These are phyloP conservation scores for Acanthisitta chloris DNA, from an alignment of 2,113 vertebrate species.

Conservation along the genomic window DNA sequence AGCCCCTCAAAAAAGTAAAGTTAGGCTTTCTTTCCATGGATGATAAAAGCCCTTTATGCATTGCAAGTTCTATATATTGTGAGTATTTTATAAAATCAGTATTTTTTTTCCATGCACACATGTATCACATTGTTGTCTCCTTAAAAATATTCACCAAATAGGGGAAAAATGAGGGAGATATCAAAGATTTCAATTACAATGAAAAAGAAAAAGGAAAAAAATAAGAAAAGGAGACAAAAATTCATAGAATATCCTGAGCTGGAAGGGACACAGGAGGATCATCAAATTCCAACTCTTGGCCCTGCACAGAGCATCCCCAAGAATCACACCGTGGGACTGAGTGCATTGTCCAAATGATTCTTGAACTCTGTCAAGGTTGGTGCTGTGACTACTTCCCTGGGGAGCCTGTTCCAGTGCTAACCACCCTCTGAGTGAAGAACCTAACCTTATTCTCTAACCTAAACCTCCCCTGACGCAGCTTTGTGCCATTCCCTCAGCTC, in stretches of 20 bases:
- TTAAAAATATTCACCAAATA: background rate
- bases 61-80: background rate
- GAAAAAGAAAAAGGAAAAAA: background rate
- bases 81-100: background rate
- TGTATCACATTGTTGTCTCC: background rate
- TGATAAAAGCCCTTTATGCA: background rate
- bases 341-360: background rate
- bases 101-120: background rate
- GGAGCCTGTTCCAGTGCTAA: accelerated
- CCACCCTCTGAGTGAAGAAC: background rate
- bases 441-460: no score
- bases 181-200: background rate
- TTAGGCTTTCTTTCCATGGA: background rate
- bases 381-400: background rate
- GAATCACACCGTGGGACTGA: background rate
- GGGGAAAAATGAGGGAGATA: background rate
- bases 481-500: background rate
- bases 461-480: accelerated
- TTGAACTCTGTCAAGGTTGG: background rate
- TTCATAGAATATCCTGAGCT: background rate
- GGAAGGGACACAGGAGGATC: background rate
- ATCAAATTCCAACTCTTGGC: background rate
- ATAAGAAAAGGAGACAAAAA: background rate
- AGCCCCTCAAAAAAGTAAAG: background rate
- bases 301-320: background rate